Evolutionary conservation across 2,113 vertebrate genomes (phyloP), one percentile per base, ranked within the genome.

Genomic region (Malaclemys terrapin): DNA sequence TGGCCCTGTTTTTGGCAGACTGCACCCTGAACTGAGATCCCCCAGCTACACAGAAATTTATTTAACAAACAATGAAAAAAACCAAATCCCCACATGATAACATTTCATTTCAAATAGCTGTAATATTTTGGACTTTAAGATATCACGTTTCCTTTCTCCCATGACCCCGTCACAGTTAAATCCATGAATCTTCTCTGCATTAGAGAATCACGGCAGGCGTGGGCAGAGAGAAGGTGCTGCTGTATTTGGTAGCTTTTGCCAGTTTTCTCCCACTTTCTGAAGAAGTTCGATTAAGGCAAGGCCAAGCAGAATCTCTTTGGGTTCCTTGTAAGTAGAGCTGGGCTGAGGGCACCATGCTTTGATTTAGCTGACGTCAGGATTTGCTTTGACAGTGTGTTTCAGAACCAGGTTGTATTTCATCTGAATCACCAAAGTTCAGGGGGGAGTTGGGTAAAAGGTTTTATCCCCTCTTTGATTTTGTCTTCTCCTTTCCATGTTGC

Each of bases 401-500:
- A 0, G 49, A 72, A 42, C 20, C 22, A 69, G 53, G 65, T 80
- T 89, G 87, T 17, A 45, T 92, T 82, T 47, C n/a, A 9, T 80
- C 27, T 59, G 54, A 38, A 16, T 27, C n/a, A 47, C 47, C 75
- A 80, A n/a, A 93, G 82, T 54, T 86, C 9, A 47, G 47, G 72
- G 6, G 6, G 27, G 9, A 79, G 42, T 16, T 76, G 84, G 29
- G 9, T 38, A 82, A 13, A 50, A 29, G n/a, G 29, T 16, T 6
- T 16, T 87, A 65, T 50, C 8, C 19, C 47, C n/a, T 14, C 69
- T 79, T 53, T 97, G 65, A 94, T 19, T 38, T 38, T 96, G 31
- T 81, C 31, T 20, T 86, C 93, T 91, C 88, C 90, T 50, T 96
- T 76, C 79, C n/a, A 6, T 87, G 78, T 84, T 72, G n/a, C 80